Conservation (phyloP, 1,140 invertebrate species). For the Diuraphis noxia region DNA sequence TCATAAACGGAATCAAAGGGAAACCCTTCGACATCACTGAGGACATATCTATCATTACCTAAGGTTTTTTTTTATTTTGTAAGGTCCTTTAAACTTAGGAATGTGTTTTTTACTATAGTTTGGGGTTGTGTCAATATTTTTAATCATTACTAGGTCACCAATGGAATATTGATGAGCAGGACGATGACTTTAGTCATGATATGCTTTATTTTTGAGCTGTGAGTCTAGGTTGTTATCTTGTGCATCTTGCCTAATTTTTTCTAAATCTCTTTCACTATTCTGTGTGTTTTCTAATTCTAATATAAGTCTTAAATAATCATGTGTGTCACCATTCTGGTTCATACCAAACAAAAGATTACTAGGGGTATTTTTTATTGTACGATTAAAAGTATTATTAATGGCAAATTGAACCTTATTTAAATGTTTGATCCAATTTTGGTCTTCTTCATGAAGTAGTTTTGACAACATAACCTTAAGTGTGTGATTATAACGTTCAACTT, state of each 20-base stretch:
- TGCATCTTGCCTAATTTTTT: conserved; percentile 16
- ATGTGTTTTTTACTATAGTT: conserved; percentile 26
- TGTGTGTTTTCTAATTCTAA: not conserved
- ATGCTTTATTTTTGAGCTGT: conserved; percentile 27
- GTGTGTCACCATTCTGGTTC: conserved; percentile 27
- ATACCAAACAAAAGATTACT: conserved; percentile 55
- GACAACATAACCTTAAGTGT: not conserved
- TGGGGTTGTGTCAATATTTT: conserved; percentile 21
- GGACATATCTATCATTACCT: conserved; percentile 48
- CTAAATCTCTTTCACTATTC: conserved; percentile 10
- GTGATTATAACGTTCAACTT: conserved; percentile 25
- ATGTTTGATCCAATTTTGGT: conserved; percentile 52
- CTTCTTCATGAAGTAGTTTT: not conserved
- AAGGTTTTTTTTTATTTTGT: conserved; percentile 44
- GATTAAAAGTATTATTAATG: conserved; percentile 55
- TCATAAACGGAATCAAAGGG: not conserved
- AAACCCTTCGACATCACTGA: conserved; percentile 33
- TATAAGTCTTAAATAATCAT: conserved; percentile 30
- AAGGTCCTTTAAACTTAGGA: conserved; percentile 53
- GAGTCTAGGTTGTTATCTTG: not conserved
- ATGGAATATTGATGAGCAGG: conserved; percentile 7
- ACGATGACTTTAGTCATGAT: conserved; percentile 28
- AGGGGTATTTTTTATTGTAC: conserved; percentile 55
- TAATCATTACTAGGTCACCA: conserved; percentile 39
- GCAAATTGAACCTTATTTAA: conserved; percentile 52